phyloP scores from a whole-genome alignment of 2,797 vertebrate species.

The Passerculus sandwichensis region DNA sequence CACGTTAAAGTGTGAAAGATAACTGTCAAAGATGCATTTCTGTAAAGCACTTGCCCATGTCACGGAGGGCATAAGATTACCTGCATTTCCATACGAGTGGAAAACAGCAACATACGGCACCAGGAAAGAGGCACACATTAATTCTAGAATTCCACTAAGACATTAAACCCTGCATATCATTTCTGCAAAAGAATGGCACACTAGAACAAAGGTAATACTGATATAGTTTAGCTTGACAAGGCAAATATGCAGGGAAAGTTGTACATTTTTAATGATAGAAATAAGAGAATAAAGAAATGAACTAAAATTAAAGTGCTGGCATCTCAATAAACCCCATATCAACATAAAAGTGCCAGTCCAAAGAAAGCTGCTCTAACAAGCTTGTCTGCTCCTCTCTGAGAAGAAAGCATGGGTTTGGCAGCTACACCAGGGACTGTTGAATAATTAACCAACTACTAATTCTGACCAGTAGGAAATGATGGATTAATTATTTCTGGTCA shows the following conservation, averaged over 20 bases:
- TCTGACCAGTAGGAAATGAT: slow-evolving; percentile 31
- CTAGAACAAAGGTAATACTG: not conserved
- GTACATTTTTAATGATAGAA: slow-evolving; percentile 1
- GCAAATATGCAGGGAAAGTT: not conserved
- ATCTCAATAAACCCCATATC: slow-evolving; percentile 30
- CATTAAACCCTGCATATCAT: not conserved
- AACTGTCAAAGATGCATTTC: slow-evolving; percentile 57
- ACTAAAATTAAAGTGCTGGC: not conserved
- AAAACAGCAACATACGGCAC: slow-evolving; percentile 52
- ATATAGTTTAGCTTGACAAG: not conserved
- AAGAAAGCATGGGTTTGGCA: slow-evolving; percentile 52
- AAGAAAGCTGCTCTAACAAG: slow-evolving; percentile 61
- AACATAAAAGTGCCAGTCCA: slow-evolving; percentile 47
- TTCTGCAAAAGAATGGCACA: not conserved
- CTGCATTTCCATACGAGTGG: slow-evolving; percentile 47
- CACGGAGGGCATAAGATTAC: not conserved
- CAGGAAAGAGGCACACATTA: slow-evolving; percentile 6
- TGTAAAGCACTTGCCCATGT: slow-evolving; percentile 54
- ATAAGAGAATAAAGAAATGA: not conserved
- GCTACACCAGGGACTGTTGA: slow-evolving; percentile 46
- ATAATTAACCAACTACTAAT: slow-evolving; percentile 44
- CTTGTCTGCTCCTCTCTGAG: slow-evolving; percentile 48
- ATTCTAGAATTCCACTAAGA: slow-evolving; percentile 1
- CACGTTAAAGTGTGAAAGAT: slow-evolving; percentile 54
- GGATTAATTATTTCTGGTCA: slow-evolving; percentile 26